Base-by-base conservation (phyloP, 2,888 invertebrate species). In the Mesorhabditis belari region DNA sequence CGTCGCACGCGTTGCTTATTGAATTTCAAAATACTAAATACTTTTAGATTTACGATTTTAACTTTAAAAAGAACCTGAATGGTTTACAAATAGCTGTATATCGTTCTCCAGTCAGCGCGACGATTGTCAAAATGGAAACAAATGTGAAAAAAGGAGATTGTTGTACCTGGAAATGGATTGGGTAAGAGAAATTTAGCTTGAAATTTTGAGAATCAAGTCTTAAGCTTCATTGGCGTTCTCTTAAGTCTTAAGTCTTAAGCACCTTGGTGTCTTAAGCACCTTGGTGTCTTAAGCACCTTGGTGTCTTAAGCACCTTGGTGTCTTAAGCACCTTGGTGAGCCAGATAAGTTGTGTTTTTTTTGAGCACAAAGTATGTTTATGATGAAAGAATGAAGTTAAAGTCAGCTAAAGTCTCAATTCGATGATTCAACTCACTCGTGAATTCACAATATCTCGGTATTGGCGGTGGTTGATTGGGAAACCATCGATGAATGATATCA, bases 11-110 rank as follows among this genome's bases (percentile, higher is more conserved):
- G 63, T 51, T 23, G 58, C 5, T 17, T 24, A 50, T 17, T 53
- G 26, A 25, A 26, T 29, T 23, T 28, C 2, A 57, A 50, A 23
- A 19, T n/a, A 29, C 50, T 23, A n/a, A 23, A 17, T 25, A n/a
- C n/a, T 44, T 56, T 9, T 50, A n/a, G n/a, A n/a, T n/a, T n/a
- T 35, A 35, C 35, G 35, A 35, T 35, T 17, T 9, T 12, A 12
- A 35, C 17, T 35, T 9, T 21, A 65, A 58, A 23, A 63, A 35
- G 6, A 69, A 35, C 44, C 66, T 66, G 60, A 80, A 77, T 6
- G 79, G 79, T 62, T 80, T 77, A 58, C 78, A 76, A 44, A 80
- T 80, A 56, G 77, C 80, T 54, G 75, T 71, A 49, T 75, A 73
- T 61, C 80, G 61, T 55, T 80, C 80, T 6, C 69, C 69, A 2